Percentiles rank a stretch among this genome's conserved stretches.
Conservation (phyloP, 2,888 invertebrate genomes). For the Lithophane ornitopus region DNA sequence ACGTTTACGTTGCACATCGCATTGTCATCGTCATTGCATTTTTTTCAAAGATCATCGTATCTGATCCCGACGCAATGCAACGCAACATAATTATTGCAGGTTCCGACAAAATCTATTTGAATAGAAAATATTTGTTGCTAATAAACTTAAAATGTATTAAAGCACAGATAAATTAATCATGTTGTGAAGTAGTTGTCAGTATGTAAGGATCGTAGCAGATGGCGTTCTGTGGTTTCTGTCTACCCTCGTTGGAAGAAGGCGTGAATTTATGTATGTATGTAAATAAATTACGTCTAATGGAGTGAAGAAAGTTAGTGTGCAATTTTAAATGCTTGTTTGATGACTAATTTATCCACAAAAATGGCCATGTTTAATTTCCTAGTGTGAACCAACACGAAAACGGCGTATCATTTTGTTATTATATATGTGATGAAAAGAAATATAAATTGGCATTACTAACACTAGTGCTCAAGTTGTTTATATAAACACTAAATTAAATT, state of each 20-base stretch:
- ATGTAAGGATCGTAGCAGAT: too few species aligned
- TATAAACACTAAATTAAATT: too few species aligned
- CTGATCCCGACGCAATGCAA: neutral
- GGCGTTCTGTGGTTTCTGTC: too few species aligned
- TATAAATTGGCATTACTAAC: neutral
- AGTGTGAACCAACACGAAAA: neutral
- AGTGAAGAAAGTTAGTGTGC: neutral
- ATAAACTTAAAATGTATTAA: neutral
- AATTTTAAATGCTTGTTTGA: neutral
- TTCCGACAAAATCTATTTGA: neutral
- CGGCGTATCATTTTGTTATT: neutral
- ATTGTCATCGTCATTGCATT: neutral
- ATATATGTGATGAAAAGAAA: neutral
- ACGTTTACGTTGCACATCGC: neutral
- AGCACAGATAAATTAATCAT: neutral
- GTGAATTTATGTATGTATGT: too few species aligned
- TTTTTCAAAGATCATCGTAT: neutral
- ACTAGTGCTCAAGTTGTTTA: neutral
- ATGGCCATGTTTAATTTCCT: neutral
- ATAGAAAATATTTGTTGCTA: neutral
- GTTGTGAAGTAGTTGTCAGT: too few species aligned
- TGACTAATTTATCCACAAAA: constrained; percentile 5
- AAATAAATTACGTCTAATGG: neutral
- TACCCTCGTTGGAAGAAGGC: too few species aligned
- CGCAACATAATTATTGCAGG: neutral